phyloP scores from a whole-genome alignment of 2,797 vertebrate species.

The Muraenolepis orangiensis region DNA sequence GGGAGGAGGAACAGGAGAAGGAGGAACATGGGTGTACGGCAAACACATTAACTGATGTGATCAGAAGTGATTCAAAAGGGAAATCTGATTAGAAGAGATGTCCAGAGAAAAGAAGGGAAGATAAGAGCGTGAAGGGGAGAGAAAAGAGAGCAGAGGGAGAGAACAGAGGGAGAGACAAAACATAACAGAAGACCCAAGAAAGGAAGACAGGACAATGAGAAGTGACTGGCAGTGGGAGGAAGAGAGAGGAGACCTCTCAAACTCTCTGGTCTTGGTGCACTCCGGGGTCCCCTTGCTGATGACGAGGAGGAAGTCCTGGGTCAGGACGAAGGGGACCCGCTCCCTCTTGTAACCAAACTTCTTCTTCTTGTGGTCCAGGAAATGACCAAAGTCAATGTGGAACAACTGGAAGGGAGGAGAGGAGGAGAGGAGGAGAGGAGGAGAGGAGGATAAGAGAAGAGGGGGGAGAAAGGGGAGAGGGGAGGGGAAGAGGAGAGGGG shows the following conservation, averaged over 20 bases:
- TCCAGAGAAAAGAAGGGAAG: background rate
- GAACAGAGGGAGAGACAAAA: background rate
- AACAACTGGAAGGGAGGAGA: conserved; percentile 69
- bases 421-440: background rate
- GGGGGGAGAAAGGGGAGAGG: too few relatives aligned
- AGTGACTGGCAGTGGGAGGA: background rate
- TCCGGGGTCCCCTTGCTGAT: conserved; percentile 83
- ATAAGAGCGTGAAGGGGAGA: background rate
- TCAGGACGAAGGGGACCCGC: conserved; percentile 82
- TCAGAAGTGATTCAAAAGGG: conserved; percentile 39
- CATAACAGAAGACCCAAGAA: too few relatives aligned
- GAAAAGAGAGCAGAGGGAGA: background rate
- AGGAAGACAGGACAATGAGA: background rate
- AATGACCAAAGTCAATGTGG: conserved; percentile 72
- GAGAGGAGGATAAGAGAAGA: background rate
- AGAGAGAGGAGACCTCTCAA: conserved; percentile 70
- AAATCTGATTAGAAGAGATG: conserved; percentile 67
- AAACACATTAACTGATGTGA: too few relatives aligned
- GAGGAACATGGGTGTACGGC: conserved; percentile 88
- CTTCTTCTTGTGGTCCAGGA: conserved; percentile 86
- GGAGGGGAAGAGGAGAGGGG: too few relatives aligned
- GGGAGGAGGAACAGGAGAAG: conserved; percentile 91
- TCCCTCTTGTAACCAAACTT: conserved; percentile 86
- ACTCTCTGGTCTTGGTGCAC: conserved; percentile 83
- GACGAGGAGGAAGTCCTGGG: conserved; percentile 84